phyloP scores from a whole-genome alignment of 2,113 vertebrate species.

The Siniperca knerii region DNA sequence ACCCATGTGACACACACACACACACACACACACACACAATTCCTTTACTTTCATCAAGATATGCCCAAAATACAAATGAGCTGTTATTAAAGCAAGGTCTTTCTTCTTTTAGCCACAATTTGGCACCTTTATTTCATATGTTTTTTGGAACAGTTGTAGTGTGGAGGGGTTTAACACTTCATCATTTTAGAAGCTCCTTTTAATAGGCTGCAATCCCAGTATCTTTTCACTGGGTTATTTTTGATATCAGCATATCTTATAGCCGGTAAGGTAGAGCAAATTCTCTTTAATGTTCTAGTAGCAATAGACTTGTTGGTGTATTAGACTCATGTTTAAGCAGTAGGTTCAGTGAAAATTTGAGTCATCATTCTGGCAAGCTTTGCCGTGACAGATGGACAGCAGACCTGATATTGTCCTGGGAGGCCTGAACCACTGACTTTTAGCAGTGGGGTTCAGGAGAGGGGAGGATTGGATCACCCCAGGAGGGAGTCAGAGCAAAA shows the following conservation, averaged over 20 bases:
- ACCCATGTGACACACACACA: constrained; percentile 38
- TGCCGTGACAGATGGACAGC: constrained; percentile 73
- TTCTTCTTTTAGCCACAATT: constrained; percentile 22
- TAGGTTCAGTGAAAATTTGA: constrained; percentile 19
- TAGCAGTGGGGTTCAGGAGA: constrained; percentile 70
- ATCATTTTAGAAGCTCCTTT: constrained; percentile 5
- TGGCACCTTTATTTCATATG: constrained; percentile 28
- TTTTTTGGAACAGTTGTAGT: constrained; percentile 28
- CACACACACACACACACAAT: not conserved
- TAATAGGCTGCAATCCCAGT: constrained; percentile 9
- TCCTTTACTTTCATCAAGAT: not conserved
- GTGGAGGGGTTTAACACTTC: constrained; percentile 19
- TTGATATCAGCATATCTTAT: not conserved
- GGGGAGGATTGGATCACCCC: constrained; percentile 71
- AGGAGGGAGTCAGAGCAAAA: constrained; percentile 63
- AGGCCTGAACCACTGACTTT: constrained; percentile 70
- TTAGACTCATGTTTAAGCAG: constrained; percentile 6
- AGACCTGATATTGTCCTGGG: constrained; percentile 60
- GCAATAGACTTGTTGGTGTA: not conserved
- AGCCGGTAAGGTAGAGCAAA: not conserved
- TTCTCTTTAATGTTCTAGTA: not conserved
- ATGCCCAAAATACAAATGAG: constrained; percentile 28
- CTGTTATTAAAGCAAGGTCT: constrained; percentile 21
- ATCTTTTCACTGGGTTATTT: constrained; percentile 24
- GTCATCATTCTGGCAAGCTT: constrained; percentile 45